phyloP scores from a whole-genome alignment of 2,113 vertebrate species.

The Ariopsis seemanni region DNA sequence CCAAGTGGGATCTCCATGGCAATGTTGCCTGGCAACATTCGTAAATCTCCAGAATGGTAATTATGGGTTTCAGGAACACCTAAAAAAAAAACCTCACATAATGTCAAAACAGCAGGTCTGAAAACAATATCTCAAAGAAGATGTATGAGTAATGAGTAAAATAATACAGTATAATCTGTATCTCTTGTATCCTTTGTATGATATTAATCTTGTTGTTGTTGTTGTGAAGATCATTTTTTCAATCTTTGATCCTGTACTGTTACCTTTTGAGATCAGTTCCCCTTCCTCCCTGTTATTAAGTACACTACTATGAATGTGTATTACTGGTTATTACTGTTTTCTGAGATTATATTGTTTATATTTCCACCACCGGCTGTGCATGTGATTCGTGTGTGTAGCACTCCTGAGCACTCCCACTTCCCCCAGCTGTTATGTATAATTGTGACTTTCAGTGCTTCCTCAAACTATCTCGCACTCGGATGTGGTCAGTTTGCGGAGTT shows the following conservation, averaged over 20 bases:
- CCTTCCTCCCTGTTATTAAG: neutral
- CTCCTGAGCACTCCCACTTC: neutral
- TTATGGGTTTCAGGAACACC: slow-evolving; percentile 42
- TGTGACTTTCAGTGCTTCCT: neutral
- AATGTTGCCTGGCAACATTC: slow-evolving; percentile 53
- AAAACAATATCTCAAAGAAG: neutral
- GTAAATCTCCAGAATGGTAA: slow-evolving; percentile 41
- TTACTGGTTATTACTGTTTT: neutral
- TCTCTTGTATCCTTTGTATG: neutral
- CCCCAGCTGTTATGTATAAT: neutral
- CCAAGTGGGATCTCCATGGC: slow-evolving; percentile 33
- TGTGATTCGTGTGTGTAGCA: neutral
- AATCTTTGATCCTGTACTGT: neutral
- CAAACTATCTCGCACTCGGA: neutral
- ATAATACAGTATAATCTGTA: neutral
- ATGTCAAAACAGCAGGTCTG: neutral
- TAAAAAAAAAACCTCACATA: slow-evolving; percentile 15
- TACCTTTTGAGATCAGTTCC: neutral
- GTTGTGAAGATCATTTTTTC: neutral
- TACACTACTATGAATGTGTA: neutral
- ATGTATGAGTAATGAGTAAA: neutral
- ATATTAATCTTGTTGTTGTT: neutral
- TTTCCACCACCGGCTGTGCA: neutral
- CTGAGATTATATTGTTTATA: neutral
- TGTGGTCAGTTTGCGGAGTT: neutral